phyloP scores from a whole-genome alignment of 2,113 vertebrate genomes.

The Vidua macroura region DNA sequence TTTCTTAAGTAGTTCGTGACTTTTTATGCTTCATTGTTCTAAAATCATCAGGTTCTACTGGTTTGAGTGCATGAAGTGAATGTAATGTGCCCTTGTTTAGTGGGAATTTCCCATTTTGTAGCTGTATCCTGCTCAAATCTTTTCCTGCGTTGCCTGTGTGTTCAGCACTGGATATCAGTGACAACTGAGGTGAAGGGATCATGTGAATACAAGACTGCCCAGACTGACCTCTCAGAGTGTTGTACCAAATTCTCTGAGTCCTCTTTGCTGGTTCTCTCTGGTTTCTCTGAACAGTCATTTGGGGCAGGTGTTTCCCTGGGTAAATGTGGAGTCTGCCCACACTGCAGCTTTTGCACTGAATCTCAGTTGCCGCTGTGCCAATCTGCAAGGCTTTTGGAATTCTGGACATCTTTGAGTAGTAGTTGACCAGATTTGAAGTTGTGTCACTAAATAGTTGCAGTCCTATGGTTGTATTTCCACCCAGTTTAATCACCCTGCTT shows the following conservation, averaged over 20 bases:
- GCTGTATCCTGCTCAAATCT: background rate
- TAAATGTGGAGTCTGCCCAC: background rate
- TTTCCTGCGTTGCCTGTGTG: background rate
- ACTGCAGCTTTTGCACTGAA: background rate
- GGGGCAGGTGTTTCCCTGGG: background rate
- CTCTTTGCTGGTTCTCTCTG: background rate
- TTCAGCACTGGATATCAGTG: background rate
- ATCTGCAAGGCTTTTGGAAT: background rate
- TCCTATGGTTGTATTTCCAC: background rate
- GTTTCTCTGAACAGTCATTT: background rate
- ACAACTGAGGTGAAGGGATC: background rate
- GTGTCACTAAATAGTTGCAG: background rate
- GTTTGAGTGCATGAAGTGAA: background rate
- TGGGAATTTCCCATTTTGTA: background rate
- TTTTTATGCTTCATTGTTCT: background rate
- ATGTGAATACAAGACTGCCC: background rate
- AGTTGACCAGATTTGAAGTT: background rate
- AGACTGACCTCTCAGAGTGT: background rate
- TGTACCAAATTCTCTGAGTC: background rate
- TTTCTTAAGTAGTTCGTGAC: background rate
- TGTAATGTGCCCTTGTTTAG: rapidly evolving
- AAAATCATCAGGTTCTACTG: background rate
- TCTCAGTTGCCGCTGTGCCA: background rate
- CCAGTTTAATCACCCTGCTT: background rate
- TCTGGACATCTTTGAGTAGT: background rate